A percentile compares a stretch with the other conserved stretches of the same genome.
Conservation (phyloP, 2,113 vertebrate genomes). For the Hoplias malabaricus region DNA sequence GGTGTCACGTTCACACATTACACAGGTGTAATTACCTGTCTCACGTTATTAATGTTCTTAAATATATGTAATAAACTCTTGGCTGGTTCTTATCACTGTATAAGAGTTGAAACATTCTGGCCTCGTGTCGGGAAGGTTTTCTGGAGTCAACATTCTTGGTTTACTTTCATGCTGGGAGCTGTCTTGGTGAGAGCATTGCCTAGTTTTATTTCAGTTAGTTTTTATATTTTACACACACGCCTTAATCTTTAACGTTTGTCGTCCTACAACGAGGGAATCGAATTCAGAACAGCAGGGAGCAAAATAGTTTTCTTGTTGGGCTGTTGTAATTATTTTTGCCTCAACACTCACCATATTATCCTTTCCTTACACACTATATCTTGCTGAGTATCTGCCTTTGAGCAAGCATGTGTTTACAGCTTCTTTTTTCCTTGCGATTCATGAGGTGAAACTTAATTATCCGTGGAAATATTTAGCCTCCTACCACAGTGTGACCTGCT, state of each 20-base stretch:
- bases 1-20: no score
- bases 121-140: no score
- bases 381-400: neutral
- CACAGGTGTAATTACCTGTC: no score
- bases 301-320: neutral
- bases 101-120: no score
- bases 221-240: neutral
- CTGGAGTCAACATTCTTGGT: no score
- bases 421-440: neutral
- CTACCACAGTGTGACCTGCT: neutral
- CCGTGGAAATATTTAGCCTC: neutral
- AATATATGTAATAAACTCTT: no score
- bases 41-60: no score
- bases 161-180: neutral
- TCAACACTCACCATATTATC: neutral
- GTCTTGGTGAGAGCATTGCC: neutral
- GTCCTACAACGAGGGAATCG: no score
- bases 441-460: neutral
- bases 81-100: no score
- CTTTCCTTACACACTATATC: neutral
- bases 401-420: neutral
- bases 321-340: neutral
- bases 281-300: no score
- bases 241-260: no score
- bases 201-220: neutral